phyloP scores from a whole-genome alignment of 2,888 invertebrate species.

The Halictus ligatus region DNA sequence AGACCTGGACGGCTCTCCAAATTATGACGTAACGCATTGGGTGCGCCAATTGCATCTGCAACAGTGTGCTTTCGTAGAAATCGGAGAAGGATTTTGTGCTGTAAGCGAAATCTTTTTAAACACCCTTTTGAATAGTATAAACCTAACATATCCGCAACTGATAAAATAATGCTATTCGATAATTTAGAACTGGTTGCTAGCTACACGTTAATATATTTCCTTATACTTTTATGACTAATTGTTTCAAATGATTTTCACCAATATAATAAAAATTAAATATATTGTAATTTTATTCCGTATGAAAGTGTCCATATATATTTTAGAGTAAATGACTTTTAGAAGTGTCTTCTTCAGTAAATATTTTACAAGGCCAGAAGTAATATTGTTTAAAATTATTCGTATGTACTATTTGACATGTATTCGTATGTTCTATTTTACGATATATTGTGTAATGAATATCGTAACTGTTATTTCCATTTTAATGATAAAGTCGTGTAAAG shows the following conservation, averaged over 20 bases:
- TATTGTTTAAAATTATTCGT: not conserved
- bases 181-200: not conserved
- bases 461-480: not conserved
- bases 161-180: not conserved
- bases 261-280: not conserved
- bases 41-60: slow-evolving; percentile 83
- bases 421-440: not conserved
- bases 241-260: not conserved
- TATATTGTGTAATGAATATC: not conserved
- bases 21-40: slow-evolving; percentile 82
- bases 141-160: not conserved
- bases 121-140: not conserved
- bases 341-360: not conserved
- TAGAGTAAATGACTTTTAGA: not conserved
- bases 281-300: not conserved
- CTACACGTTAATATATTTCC: not conserved
- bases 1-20: slow-evolving; percentile 51
- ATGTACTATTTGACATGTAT: not conserved
- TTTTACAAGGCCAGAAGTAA: not conserved
- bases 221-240: not conserved
- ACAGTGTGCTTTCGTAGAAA: slow-evolving; percentile 84
- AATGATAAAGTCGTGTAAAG: not conserved
- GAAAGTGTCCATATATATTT: not conserved
- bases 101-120: slow-evolving; percentile 73
- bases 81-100: slow-evolving; percentile 84